phyloP scores from a whole-genome alignment of 1,140 invertebrate species.

The Melanaphis sacchari region DNA sequence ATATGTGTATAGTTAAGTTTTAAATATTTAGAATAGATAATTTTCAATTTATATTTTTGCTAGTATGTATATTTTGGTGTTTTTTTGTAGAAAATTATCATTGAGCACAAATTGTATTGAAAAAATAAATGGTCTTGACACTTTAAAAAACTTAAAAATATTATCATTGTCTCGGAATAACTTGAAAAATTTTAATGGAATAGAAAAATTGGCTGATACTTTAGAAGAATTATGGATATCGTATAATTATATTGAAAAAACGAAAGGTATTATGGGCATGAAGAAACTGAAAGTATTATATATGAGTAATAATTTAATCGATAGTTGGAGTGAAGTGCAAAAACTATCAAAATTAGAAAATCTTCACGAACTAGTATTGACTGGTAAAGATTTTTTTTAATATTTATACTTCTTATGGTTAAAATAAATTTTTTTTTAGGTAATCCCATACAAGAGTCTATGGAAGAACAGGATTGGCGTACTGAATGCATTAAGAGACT shows the following conservation, averaged over 20 bases:
- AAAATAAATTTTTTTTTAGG: slow-evolving; percentile 66
- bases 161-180: slow-evolving; percentile 87
- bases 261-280: slow-evolving; percentile 83
- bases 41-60: neutral
- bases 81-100: slow-evolving; percentile 74
- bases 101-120: slow-evolving; percentile 93
- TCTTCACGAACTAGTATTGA: slow-evolving; percentile 70
- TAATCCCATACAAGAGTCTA: slow-evolving; percentile 83
- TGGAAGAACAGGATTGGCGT: slow-evolving; percentile 75
- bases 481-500: slow-evolving; percentile 76
- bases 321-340: slow-evolving; percentile 86
- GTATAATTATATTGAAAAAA: slow-evolving; percentile 93
- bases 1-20: neutral
- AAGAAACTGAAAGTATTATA: slow-evolving; percentile 84
- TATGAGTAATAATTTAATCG: slow-evolving; percentile 87
- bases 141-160: slow-evolving; percentile 82
- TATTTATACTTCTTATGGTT: neutral
- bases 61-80: neutral
- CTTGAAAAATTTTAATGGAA: slow-evolving; percentile 83
- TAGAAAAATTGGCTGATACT: slow-evolving; percentile 81
- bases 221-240: slow-evolving; percentile 93
- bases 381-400: slow-evolving; percentile 65
- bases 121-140: slow-evolving; percentile 76
- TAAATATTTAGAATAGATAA: neutral
- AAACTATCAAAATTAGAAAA: slow-evolving; percentile 72